phyloP scores from a whole-genome alignment of 2,888 invertebrate genomes.

The Dysmachus trigonus region DNA sequence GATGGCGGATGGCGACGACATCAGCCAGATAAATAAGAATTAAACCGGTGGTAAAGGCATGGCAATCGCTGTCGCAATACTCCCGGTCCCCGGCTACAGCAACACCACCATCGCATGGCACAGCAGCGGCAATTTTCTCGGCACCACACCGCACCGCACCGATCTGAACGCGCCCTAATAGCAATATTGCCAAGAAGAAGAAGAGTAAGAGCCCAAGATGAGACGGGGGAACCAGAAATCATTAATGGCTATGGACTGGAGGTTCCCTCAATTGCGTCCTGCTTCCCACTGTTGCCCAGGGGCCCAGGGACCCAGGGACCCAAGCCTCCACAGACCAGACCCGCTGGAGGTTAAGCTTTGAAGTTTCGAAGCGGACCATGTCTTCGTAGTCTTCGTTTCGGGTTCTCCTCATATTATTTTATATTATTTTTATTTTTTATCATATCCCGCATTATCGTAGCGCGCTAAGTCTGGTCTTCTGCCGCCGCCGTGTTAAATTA shows the following conservation, averaged over 20 bases:
- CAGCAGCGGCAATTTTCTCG: conserved; percentile 14
- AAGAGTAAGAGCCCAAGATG: neutral
- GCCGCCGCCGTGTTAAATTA: conserved; percentile 6
- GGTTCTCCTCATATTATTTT: neutral
- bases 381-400: neutral
- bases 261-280: neutral
- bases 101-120: too few species aligned
- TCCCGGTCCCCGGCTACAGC: neutral
- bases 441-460: conserved; percentile 21
- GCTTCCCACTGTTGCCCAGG: neutral
- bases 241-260: conserved; percentile 38
- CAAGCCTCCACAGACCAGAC: too few species aligned
- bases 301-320: too few species aligned
- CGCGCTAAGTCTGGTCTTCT: conserved; percentile 3
- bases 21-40: conserved; percentile 37
- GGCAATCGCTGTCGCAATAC: conserved; percentile 38
- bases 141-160: neutral
- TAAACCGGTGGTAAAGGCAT: conserved; percentile 33
- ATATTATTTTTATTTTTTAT: neutral
- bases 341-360: neutral
- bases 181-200: neutral
- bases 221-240: conserved; percentile 16
- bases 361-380: conserved; percentile 30
- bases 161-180: neutral
- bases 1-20: conserved; percentile 19